phyloP scores from a whole-genome alignment of 92 coral and sea anemone genomes.

The Epizoanthus fatuus region DNA sequence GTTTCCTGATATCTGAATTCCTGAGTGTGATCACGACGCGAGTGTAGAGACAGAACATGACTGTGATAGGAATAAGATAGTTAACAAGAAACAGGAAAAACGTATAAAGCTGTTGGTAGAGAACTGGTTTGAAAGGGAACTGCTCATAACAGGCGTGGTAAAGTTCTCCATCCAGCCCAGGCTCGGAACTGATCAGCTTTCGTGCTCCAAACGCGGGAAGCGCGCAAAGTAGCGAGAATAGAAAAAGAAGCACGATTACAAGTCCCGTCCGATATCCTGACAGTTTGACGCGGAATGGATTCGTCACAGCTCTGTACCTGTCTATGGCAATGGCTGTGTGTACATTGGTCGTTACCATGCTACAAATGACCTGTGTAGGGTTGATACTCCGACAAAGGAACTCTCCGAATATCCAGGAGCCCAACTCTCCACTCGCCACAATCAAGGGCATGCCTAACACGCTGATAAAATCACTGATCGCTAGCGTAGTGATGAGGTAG shows the following conservation, averaged over 20 bases:
- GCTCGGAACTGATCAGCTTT: constrained; percentile 8
- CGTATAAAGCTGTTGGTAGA: constrained; percentile 64
- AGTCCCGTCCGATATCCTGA: constrained; percentile 18
- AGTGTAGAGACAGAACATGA: constrained; percentile 57
- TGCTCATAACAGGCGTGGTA: constrained; percentile 49
- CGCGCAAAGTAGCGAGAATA: constrained; percentile 57
- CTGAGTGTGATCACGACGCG: constrained; percentile 52
- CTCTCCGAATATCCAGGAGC: constrained; percentile 58
- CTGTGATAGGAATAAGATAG: constrained; percentile 60
- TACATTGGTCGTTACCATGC: constrained; percentile 75
- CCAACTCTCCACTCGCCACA: constrained; percentile 58
- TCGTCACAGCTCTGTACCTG: constrained; percentile 62
- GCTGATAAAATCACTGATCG: constrained; percentile 71
- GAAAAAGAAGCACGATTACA: constrained; percentile 45
- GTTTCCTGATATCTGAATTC: constrained; percentile 54
- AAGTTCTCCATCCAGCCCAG: background rate
- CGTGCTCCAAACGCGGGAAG: constrained; percentile 63
- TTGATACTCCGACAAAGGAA: constrained; percentile 66
- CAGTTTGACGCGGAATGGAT: constrained; percentile 48
- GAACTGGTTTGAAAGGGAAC: constrained; percentile 54
- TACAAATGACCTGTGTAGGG: constrained; percentile 79
- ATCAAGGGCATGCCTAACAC: constrained; percentile 70
- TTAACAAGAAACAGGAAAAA: constrained; percentile 70
- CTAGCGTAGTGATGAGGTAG: constrained; percentile 69
- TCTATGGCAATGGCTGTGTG: constrained; percentile 76